These are phyloP conservation scores for Sebastiscus albofasciatus DNA, from an alignment of 2,797 vertebrate species.

Conservation along the genomic window DNA sequence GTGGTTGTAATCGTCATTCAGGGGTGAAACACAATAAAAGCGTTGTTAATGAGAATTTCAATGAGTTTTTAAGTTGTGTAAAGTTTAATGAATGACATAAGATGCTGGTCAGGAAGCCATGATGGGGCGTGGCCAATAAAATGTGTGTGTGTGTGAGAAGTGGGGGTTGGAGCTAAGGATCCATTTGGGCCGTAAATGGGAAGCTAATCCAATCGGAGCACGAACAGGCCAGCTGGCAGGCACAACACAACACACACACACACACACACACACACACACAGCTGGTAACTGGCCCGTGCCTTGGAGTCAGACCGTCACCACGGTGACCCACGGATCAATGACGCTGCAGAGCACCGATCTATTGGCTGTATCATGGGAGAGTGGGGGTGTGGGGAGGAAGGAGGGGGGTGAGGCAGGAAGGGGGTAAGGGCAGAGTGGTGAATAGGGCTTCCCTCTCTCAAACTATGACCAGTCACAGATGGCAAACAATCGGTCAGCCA, in stretches of 20 bases:
- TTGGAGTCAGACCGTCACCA: constrained; percentile 73
- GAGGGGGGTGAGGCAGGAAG: constrained; percentile 10
- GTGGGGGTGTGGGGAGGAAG: not conserved
- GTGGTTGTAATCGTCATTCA: not conserved
- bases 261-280: constrained; percentile 62
- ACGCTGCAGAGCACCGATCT: constrained; percentile 66
- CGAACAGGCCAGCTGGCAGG: constrained; percentile 80
- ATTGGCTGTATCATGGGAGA: constrained; percentile 45
- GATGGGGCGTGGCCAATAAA: constrained; percentile 22
- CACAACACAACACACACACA: constrained; percentile 62
- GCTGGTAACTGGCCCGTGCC: constrained; percentile 74
- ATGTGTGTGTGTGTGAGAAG: constrained; percentile 30
- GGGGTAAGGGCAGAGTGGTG: constrained; percentile 21
- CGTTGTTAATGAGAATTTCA: not conserved
- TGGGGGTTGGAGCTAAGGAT: constrained; percentile 60
- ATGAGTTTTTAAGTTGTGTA: not conserved
- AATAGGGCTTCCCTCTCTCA: constrained; percentile 69
- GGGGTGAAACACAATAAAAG: not conserved
- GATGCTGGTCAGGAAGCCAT: constrained; percentile 22
- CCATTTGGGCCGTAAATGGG: constrained; percentile 79
- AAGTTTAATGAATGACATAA: constrained; percentile 14
- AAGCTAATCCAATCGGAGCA: constrained; percentile 81
- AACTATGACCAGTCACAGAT: constrained; percentile 72
- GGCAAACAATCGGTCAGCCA: constrained; percentile 70
- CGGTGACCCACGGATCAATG: constrained; percentile 77